phyloP scores from a whole-genome alignment of 2,888 invertebrate genomes.

The Netelia melanura region DNA sequence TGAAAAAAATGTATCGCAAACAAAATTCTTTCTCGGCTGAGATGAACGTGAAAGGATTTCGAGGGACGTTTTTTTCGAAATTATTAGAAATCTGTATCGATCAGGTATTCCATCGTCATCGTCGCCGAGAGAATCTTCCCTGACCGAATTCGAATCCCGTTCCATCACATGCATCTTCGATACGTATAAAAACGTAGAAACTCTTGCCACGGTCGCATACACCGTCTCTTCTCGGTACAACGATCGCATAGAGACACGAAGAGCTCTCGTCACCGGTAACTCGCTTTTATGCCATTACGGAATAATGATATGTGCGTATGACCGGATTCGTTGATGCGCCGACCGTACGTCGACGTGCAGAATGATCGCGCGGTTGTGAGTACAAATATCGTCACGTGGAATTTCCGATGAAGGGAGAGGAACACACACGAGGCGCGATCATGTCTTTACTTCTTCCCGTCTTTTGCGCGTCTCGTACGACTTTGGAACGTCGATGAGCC shows the following conservation, averaged over 20 bases:
- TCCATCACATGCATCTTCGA: constrained; percentile 23
- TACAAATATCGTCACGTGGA: constrained; percentile 12
- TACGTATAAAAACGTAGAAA: constrained; percentile 38
- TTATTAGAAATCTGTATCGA: constrained; percentile 30
- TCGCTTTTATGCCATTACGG: constrained; percentile 51
- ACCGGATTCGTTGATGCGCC: constrained; percentile 62
- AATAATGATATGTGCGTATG: constrained; percentile 65
- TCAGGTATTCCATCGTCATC: constrained; percentile 33
- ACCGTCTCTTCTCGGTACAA: constrained; percentile 54
- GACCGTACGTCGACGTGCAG: constrained; percentile 24
- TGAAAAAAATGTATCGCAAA: not conserved
- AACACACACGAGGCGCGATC: constrained; percentile 9
- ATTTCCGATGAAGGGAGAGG: not conserved
- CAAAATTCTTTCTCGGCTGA: not conserved
- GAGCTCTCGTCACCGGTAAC: constrained; percentile 26
- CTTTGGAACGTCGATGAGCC: too few species aligned
- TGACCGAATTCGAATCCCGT: constrained; percentile 44
- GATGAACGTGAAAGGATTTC: constrained; percentile 6
- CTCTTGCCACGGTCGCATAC: constrained; percentile 31
- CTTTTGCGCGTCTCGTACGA: not conserved
- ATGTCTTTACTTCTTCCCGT: not conserved
- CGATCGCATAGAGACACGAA: constrained; percentile 16
- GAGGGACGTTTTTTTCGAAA: not conserved
- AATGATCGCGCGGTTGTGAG: not conserved
- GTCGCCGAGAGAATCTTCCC: constrained; percentile 25